Percentiles rank a stretch among this genome's conserved stretches.
Conservation (phyloP, 1,140 invertebrate species). For the Diprion similis region DNA sequence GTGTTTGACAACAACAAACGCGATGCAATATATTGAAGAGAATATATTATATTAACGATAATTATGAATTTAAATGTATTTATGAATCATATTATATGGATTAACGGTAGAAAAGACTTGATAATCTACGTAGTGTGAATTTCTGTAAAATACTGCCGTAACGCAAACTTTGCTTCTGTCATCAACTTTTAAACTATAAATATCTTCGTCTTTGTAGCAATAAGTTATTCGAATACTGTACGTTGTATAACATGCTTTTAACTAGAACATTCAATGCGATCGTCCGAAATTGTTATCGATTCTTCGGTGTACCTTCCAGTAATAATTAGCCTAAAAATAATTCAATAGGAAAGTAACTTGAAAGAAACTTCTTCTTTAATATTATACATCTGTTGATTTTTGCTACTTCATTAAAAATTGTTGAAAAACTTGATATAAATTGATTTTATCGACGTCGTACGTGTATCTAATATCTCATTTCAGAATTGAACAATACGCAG, state of each 20-base stretch:
- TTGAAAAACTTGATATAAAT: neutral
- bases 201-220: neutral
- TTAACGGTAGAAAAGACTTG: neutral
- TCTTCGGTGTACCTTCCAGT: conserved; percentile 1
- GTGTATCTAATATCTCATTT: neutral
- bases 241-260: no score
- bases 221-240: neutral
- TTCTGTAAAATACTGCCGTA: neutral
- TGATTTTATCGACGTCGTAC: neutral
- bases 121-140: neutral
- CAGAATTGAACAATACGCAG: neutral
- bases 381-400: neutral
- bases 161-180: neutral
- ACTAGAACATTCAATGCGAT: neutral
- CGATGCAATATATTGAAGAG: no score
- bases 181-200: neutral
- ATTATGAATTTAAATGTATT: neutral
- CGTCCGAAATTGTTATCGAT: neutral
- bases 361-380: neutral
- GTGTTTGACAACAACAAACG: no score
- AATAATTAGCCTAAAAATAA: neutral
- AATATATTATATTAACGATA: neutral
- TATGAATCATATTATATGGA: neutral
- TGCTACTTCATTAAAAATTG: neutral
- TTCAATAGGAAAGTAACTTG: neutral